phyloP scores from a whole-genome alignment of 2,113 vertebrate species.

The Otus sunia region DNA sequence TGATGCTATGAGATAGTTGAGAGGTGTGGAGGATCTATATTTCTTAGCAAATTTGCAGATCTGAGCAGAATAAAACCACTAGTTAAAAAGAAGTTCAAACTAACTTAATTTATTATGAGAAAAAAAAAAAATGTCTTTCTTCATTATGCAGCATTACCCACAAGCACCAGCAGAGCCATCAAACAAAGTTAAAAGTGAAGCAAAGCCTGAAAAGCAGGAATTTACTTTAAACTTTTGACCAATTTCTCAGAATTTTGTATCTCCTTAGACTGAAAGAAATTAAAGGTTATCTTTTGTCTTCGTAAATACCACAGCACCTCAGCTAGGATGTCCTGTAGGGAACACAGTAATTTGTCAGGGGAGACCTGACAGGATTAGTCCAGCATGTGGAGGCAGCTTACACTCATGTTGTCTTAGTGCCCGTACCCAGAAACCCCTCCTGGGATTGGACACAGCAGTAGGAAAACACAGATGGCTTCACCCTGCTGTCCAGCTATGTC shows the following conservation, averaged over 20 bases:
- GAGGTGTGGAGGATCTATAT: not conserved
- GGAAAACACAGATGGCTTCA: not conserved
- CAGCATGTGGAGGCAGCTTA: not conserved
- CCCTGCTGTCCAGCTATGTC: not conserved
- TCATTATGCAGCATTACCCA: not conserved
- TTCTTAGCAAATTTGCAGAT: not conserved
- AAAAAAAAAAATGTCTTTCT: not conserved
- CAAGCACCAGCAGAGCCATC: not conserved
- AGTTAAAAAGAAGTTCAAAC: not conserved
- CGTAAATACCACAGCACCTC: not conserved
- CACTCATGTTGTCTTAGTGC: not conserved
- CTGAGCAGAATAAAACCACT: not conserved
- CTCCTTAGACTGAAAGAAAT: not conserved
- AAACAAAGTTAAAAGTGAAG: not conserved
- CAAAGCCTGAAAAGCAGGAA: not conserved
- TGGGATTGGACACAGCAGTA: not conserved
- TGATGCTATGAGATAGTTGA: not conserved
- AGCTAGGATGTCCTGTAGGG: not conserved
- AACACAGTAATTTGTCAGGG: not conserved
- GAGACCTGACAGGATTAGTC: not conserved
- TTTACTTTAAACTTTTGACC: not conserved
- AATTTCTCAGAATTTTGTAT: not conserved
- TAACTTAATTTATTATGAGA: not conserved
- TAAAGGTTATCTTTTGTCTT: not conserved
- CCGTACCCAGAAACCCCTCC: not conserved